phyloP scores from a whole-genome alignment of 1,140 invertebrate species.

The Rhopalosiphum maidis region DNA sequence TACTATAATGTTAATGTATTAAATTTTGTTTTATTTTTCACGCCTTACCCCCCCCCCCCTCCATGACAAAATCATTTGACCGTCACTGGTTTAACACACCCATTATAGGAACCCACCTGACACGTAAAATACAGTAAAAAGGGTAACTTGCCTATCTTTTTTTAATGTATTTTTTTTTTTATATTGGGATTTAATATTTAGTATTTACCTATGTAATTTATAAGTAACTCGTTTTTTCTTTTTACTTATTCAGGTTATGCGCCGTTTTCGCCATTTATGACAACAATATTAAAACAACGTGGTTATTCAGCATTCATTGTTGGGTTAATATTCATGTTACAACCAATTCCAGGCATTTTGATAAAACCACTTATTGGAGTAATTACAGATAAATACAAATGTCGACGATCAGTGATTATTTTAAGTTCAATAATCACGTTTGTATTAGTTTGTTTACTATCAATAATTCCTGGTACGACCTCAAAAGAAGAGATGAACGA shows the following conservation, averaged over 20 bases:
- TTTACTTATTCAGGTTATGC: slow-evolving; percentile 74
- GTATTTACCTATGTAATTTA: too few species aligned
- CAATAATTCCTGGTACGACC: background rate
- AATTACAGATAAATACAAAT: slow-evolving; percentile 78
- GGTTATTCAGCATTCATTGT: slow-evolving; percentile 80
- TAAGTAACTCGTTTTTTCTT: background rate
- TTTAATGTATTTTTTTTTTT: too few species aligned
- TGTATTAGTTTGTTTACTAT: background rate
- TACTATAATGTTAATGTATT: too few species aligned
- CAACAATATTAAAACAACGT: slow-evolving; percentile 80
- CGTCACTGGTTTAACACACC: too few species aligned
- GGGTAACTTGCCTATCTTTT: too few species aligned
- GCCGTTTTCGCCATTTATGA: slow-evolving; percentile 81
- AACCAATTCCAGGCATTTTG: slow-evolving; percentile 80
- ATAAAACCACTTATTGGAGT: slow-evolving; percentile 81
- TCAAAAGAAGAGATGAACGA: background rate
- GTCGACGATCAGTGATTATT: slow-evolving; percentile 78
- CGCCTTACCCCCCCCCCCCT: too few species aligned
- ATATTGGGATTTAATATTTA: too few species aligned
- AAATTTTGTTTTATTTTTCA: too few species aligned
- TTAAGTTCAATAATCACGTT: background rate
- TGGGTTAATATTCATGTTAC: slow-evolving; percentile 77
- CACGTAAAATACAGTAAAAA: too few species aligned
- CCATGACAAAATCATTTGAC: too few species aligned
- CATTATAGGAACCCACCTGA: too few species aligned